Base-by-base conservation (phyloP, 2,113 vertebrate species). In the Cochlearius cochlearius region DNA sequence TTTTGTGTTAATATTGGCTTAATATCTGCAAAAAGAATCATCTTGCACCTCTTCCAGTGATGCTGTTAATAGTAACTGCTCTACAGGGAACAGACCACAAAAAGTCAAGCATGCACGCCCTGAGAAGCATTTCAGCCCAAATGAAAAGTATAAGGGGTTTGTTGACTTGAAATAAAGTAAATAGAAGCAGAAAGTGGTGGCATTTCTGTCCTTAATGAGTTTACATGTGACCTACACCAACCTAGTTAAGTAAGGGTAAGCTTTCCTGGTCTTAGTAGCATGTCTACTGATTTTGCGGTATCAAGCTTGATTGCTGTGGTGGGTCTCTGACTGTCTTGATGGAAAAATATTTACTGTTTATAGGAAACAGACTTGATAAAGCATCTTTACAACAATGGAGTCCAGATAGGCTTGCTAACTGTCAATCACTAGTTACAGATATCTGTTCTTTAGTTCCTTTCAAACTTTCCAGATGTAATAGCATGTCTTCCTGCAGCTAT, bases 351-450 rank as follows among this genome's bases (percentile, higher is more conserved):
- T 47, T 69, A 20, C 15, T 1, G 2, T 34, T 50, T 29, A 7
- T 14, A 30, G 21, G 34, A 76, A 52, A 26, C 26, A 41, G 11
- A 36, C 12, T 22, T 52, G n/a, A 4, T 64, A 52, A 52, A 7
- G 4, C 20, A 14, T 14, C 34, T 74, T 79, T 41, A 15, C 25
- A 41, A 21, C 41, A 29, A 2, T 15, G 30, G 26, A 41, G 19
- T 45, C 29, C 47, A 36, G 25, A 27, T 69, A 7, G 3, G 30
- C 43, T 69, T 69, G 60, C 27, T 55, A 58, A 13, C 21, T 59
- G 3, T 53, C 50, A 17, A 0, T 36, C 12, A 5, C 7, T 38
- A 15, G 19, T 25, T 59, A 4, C 0, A 34, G 30, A 4, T 27
- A 30, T 0, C 12, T 63, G 26, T n/a, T 71, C 12, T 8, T 16